Evolutionary conservation across 2,888 invertebrate species (phyloP), one percentile per base, ranked within the genome.

Genomic region (Brachyptera putata): DNA sequence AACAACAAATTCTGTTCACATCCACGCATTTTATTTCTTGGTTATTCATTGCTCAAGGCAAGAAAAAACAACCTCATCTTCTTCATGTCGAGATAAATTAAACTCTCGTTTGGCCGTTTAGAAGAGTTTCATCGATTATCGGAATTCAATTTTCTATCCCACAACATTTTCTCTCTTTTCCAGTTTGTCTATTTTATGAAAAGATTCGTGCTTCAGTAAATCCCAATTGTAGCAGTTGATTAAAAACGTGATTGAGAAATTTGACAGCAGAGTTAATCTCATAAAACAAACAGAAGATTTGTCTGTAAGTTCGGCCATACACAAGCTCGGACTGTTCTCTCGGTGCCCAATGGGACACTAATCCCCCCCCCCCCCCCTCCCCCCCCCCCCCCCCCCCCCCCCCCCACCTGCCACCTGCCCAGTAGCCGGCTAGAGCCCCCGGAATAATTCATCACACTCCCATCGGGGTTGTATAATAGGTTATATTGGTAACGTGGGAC

Each of bases 401-500:
- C 5, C 41, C 21, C 3, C 39, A 16, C 16, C 21, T 30, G 11
- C 30, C 30, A 30, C 30, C 30, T 30, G 30, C 30, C 30, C 30
- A 30, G 30, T 30, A 11, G 7, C 30, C 11, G 30, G 7, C 30
- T 30, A 30, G 30, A 30, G 5, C 30, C 48, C 22, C 7, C 16
- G 14, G 16, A 50, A 50, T 50, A 50, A 53, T 36, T 30, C 34
- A 53, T 36, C 53, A 21, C 34, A 16, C 14, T 53, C 53, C 53
- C 53, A 18, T 9, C 18, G 36, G 53, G 36, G 18, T 36, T 50
- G 50, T 50, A 50, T 50, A 50, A 50, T 50, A 34, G 50, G 50
- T 50, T 50, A 36, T 53, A 53, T 53, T 36, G 53, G 53, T 34
- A 36, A 36, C 53, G 53, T 18, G 53, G 50, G 50, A 50, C 50